Conservation (phyloP, 2,113 vertebrate genomes). For the Mormyrus lacerda region DNA sequence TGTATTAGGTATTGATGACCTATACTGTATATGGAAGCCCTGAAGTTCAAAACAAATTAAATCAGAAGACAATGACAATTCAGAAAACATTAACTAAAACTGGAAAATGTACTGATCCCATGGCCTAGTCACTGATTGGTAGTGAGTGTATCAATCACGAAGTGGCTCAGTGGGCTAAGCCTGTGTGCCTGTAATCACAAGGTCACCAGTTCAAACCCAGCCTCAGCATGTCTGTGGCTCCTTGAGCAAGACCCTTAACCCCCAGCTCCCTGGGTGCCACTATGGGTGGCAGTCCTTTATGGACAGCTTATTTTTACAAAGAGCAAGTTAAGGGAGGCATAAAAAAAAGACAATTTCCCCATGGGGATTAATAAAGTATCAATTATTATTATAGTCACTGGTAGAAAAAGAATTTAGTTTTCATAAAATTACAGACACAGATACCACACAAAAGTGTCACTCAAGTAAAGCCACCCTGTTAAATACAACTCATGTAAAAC, state of each 20-base stretch:
- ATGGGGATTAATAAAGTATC: no score
- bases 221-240: no score
- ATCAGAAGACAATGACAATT: not conserved
- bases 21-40: not conserved
- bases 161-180: no score
- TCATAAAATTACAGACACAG: not conserved
- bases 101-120: not conserved
- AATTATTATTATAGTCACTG: not conserved
- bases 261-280: no score
- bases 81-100: not conserved
- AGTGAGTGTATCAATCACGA: not conserved
- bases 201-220: no score
- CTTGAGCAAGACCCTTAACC: no score
- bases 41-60: not conserved
- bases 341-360: no score
- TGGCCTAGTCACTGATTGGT: not conserved
- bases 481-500: not conserved
- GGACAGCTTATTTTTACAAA: no score
- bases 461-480: not conserved
- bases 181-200: no score
- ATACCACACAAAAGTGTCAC: not conserved
- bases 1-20: not conserved
- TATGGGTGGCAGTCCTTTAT: no score
- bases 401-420: not conserved
- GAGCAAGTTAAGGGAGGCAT: no score